Evolutionary conservation across 2,113 vertebrate species (phyloP), one percentile per base, ranked within the genome.

Genomic region (Orycteropus afer): DNA sequence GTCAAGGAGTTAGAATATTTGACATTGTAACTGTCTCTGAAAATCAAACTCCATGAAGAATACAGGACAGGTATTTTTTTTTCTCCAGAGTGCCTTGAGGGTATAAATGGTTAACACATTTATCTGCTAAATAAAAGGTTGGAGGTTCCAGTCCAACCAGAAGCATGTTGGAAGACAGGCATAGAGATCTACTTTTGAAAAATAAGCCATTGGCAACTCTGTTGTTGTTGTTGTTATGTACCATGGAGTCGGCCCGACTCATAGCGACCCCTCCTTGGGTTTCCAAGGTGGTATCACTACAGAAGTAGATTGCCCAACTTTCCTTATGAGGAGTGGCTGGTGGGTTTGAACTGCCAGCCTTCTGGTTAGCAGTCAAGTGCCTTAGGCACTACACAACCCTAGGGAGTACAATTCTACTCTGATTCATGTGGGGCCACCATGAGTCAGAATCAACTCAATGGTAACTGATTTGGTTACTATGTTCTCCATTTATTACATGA

Each of bases 1-100:
- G 90, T 95, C 87, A 93, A 47, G 7, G 27, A 67, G 71, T 71
- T 84, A 27, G 65, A 90, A 67, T 95, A 95, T 90, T 95, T 93
- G 77, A 90, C 96, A 90, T 59, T 86, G 11, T 73, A 84, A 76
- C 90, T 79, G 37, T 57, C 47, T 94, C 76, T 91, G 69, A 40
- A 95, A 95, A 95, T 86, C 4, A 59, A 87, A 80, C 47, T 87
- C 53, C 59, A 90, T 77, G 53, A 92, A 22, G 37, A 93, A 84
- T 89, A 63, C 47, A 91, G 1, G 25, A 32, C 29, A 79, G n/a
- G 37, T 83, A 77, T 65, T 80, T 65, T 90, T 65, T 90, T 10
- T 71, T 71, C 37, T 40, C 69, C 37, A 25, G 22, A 40, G 7
- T 22, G 8, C 20, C 7, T 42, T 37, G 15, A n/a, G 37, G 67